Conservation (phyloP, 2,797 vertebrate species). For the Macropus fuliginosus region DNA sequence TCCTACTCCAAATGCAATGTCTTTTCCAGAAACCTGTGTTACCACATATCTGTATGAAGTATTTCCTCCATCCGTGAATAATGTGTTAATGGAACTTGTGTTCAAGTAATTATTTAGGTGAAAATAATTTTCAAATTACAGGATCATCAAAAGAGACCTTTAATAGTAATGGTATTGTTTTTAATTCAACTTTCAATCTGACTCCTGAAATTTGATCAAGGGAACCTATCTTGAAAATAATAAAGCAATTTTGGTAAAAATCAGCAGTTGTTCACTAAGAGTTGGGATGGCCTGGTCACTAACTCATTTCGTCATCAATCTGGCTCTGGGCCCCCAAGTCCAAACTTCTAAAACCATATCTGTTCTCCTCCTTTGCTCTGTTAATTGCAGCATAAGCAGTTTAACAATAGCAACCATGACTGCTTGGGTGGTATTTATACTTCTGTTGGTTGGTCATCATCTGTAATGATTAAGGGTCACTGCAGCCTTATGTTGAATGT, state of each 20-base stretch:
- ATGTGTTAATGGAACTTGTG: not conserved
- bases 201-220: not conserved
- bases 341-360: rapidly evolving
- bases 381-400: not conserved
- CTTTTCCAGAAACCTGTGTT: not conserved
- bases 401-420: too few species aligned
- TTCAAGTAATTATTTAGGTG: not conserved
- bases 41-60: not conserved
- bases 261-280: not conserved
- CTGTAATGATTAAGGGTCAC: not conserved
- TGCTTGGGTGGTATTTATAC: rapidly evolving
- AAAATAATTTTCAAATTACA: not conserved
- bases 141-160: not conserved
- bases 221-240: not conserved
- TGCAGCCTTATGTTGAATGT: not conserved
- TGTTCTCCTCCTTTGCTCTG: not conserved
- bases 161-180: not conserved
- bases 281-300: too few species aligned
- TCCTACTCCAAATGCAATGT: not conserved
- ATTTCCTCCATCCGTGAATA: not conserved
- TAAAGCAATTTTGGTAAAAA: not conserved
- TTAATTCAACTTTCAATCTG: not conserved
- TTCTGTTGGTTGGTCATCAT: rapidly evolving
- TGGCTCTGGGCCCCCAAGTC: not conserved
- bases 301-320: rapidly evolving